A percentile compares a stretch with the other conserved stretches of the same genome.
These are phyloP conservation scores for Odontamblyopus lacepedii DNA, from an alignment of 2,797 vertebrate genomes.

Conservation along the genomic window DNA sequence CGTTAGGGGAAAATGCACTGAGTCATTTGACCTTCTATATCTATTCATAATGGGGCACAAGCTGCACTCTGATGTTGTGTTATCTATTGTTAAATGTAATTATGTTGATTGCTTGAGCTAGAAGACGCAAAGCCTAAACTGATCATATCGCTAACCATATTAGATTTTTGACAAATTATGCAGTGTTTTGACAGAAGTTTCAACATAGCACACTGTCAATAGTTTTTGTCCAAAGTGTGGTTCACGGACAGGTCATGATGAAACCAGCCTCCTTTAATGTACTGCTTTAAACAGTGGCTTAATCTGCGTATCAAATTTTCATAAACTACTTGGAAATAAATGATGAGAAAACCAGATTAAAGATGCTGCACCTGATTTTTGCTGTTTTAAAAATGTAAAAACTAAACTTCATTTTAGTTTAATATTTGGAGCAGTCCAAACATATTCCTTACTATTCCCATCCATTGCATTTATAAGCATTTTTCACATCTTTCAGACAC, in stretches of 20 bases:
- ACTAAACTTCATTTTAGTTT: neutral
- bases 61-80: conserved; percentile 64
- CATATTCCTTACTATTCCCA: too few species aligned
- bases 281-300: too few species aligned
- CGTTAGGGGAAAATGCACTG: conserved; percentile 60
- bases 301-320: too few species aligned
- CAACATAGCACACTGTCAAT: neutral
- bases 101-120: conserved; percentile 42
- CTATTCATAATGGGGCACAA: conserved; percentile 55
- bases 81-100: conserved; percentile 70
- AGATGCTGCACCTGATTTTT: neutral
- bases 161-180: conserved; percentile 27
- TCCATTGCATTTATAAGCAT: too few species aligned
- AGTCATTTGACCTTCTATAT: conserved; percentile 73
- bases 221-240: neutral
- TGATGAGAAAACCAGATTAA: neutral
- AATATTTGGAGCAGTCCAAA: neutral
- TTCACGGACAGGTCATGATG: neutral
- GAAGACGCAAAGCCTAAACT: conserved; percentile 42
- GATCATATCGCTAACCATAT: conserved; percentile 39
- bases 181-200: conserved; percentile 2
- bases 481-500: too few species aligned
- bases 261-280: too few species aligned
- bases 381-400: neutral
- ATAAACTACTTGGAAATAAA: neutral